phyloP scores from a whole-genome alignment of 2,888 invertebrate genomes.

The Drosophila prolongata region DNA sequence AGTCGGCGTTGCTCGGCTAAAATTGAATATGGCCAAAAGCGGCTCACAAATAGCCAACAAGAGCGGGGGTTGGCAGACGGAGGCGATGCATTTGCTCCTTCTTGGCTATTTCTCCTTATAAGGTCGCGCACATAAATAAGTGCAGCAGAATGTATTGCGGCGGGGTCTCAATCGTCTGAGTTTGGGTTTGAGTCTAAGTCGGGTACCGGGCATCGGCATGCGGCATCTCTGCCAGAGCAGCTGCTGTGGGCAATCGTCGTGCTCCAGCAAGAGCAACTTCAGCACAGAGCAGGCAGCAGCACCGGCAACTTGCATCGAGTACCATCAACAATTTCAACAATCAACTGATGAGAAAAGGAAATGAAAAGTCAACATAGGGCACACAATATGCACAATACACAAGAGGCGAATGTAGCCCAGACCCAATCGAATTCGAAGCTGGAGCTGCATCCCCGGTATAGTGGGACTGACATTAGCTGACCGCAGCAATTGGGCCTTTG shows the following conservation, averaged over 20 bases:
- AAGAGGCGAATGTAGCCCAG: conserved; percentile 6
- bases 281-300: neutral
- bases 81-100: conserved; percentile 52
- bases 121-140: conserved; percentile 79
- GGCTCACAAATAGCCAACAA: conserved; percentile 46
- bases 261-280: conserved; percentile 11
- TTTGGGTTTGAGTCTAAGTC: neutral
- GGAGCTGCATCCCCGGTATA: neutral
- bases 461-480: conserved; percentile 36
- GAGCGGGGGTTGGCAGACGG: conserved; percentile 4
- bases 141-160: conserved; percentile 63
- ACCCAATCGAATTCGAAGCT: conserved; percentile 32
- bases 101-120: conserved; percentile 74
- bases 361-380: conserved; percentile 80
- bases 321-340: conserved; percentile 74
- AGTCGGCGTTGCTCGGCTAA: conserved; percentile 28
- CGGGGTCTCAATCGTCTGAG: conserved; percentile 15
- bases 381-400: conserved; percentile 46
- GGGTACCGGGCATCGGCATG: conserved; percentile 24
- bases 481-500: conserved; percentile 59
- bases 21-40: conserved; percentile 78
- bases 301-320: conserved; percentile 43
- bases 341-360: conserved; percentile 79
- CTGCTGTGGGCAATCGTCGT: conserved; percentile 37
- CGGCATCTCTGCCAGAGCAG: conserved; percentile 57